phyloP scores from a whole-genome alignment of 2,797 vertebrate species.

The Myripristis murdjan region DNA sequence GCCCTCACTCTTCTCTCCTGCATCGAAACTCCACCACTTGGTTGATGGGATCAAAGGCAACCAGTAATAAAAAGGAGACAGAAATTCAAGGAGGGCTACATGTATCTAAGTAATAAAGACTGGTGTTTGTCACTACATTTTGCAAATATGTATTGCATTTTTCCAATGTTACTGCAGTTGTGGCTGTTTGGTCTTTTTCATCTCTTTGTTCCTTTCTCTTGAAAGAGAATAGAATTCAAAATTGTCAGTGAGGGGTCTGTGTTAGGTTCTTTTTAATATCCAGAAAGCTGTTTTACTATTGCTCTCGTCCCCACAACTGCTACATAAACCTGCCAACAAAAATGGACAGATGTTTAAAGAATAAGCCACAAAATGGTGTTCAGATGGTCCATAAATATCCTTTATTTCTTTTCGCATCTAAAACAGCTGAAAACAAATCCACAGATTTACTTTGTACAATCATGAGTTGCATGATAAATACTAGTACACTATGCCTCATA shows the following conservation, averaged over 20 bases:
- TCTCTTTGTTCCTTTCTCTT: not conserved
- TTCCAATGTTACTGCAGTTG: not conserved
- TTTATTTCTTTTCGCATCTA: constrained; percentile 1
- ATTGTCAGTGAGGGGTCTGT: constrained; percentile 4
- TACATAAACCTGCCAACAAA: not conserved
- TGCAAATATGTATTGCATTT: constrained; percentile 4
- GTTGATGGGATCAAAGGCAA: constrained; percentile 60
- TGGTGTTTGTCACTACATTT: not conserved
- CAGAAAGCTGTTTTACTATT: not conserved
- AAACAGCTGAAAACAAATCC: constrained; percentile 17
- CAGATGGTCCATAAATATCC: constrained; percentile 1
- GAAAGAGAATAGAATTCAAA: constrained; percentile 6
- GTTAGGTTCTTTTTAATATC: not conserved
- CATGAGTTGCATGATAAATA: constrained; percentile 15
- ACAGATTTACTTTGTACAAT: not conserved
- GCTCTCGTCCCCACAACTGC: not conserved
- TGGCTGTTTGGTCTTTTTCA: not conserved
- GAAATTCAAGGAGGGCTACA: constrained; percentile 19
- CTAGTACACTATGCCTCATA: not conserved
- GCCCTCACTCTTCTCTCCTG: constrained; percentile 39
- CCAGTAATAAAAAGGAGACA: constrained; percentile 37
- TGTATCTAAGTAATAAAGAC: constrained; percentile 18
- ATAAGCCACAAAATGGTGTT: constrained; percentile 20
- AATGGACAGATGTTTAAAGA: constrained; percentile 1
- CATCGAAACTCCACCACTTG: constrained; percentile 40